Conservation (phyloP, 2,888 invertebrate species). For the Conus canariensis region DNA sequence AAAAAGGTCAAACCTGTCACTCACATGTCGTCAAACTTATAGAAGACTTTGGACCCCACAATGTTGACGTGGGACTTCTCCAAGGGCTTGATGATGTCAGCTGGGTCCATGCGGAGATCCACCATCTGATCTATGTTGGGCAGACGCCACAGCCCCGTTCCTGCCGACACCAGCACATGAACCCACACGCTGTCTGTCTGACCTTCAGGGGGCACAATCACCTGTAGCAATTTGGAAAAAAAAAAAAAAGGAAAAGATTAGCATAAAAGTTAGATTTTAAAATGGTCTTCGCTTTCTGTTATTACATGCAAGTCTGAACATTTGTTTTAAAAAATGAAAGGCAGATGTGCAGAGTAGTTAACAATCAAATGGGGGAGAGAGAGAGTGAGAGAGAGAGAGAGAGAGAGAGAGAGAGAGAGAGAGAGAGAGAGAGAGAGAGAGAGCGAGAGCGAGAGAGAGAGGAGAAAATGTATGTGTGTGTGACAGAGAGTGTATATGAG, state of each 20-base stretch:
- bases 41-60: conserved; percentile 35
- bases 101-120: conserved; percentile 21
- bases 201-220: conserved; percentile 30
- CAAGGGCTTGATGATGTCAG: conserved; percentile 25
- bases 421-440: too few relatives aligned
- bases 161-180: conserved; percentile 26
- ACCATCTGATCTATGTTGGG: conserved; percentile 30
- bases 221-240: neutral
- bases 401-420: too few relatives aligned
- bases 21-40: conserved; percentile 41
- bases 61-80: conserved; percentile 34
- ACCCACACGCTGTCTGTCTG: conserved; percentile 38
- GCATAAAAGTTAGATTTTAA: neutral
- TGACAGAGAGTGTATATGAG: too few relatives aligned
- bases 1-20: neutral
- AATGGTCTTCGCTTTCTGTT: too few relatives aligned
- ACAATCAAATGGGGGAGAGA: too few relatives aligned
- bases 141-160: conserved; percentile 35
- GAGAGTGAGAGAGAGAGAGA: too few relatives aligned
- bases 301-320: too few relatives aligned
- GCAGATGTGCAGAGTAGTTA: too few relatives aligned
- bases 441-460: too few relatives aligned
- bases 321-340: too few relatives aligned
- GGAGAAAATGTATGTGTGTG: too few relatives aligned
- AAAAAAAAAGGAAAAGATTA: too few relatives aligned